phyloP scores from a whole-genome alignment of 2,113 vertebrate species.

The Xiphias gladius region DNA sequence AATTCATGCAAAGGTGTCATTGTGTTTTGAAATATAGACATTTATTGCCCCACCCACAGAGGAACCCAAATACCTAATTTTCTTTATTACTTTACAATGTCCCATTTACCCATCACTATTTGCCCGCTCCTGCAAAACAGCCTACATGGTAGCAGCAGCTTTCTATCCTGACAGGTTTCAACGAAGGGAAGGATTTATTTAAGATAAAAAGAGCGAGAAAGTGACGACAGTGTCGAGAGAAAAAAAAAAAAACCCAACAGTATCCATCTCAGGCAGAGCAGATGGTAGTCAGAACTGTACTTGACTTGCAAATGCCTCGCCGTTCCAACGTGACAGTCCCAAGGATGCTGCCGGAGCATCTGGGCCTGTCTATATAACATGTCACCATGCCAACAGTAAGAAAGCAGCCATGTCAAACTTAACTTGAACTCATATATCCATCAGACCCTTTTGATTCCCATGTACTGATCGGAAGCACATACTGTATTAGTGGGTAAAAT shows the following conservation, averaged over 20 bases:
- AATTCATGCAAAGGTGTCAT: slow-evolving; percentile 2
- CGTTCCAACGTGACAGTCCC: slow-evolving; percentile 73
- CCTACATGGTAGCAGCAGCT: slow-evolving; percentile 43
- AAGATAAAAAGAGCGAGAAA: slow-evolving; percentile 24
- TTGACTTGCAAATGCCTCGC: slow-evolving; percentile 79
- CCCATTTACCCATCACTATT: slow-evolving; percentile 32
- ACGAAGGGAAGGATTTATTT: slow-evolving; percentile 56
- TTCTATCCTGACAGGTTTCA: slow-evolving; percentile 54
- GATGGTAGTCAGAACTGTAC: slow-evolving; percentile 79
- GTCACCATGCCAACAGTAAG: slow-evolving; percentile 54
- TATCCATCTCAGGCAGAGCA: slow-evolving; percentile 74
- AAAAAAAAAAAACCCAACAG: slow-evolving; percentile 46
- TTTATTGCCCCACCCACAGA: slow-evolving; percentile 6
- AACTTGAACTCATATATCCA: slow-evolving; percentile 12
- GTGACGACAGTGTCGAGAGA: slow-evolving; percentile 55
- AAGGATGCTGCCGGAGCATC: slow-evolving; percentile 72
- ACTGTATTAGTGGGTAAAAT: not conserved
- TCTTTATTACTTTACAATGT: slow-evolving; percentile 39
- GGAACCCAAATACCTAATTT: not conserved
- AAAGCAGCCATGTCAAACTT: slow-evolving; percentile 36
- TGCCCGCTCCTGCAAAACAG: slow-evolving; percentile 33
- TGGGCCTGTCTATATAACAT: slow-evolving; percentile 74
- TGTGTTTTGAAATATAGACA: not conserved
- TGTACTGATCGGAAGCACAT: slow-evolving; percentile 3
- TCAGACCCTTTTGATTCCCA: slow-evolving; percentile 22